Percentiles rank a stretch among this genome's conserved stretches.
Evolutionary conservation across 2,888 invertebrate species (phyloP).

Genomic region (Cephus sareptanus): DNA sequence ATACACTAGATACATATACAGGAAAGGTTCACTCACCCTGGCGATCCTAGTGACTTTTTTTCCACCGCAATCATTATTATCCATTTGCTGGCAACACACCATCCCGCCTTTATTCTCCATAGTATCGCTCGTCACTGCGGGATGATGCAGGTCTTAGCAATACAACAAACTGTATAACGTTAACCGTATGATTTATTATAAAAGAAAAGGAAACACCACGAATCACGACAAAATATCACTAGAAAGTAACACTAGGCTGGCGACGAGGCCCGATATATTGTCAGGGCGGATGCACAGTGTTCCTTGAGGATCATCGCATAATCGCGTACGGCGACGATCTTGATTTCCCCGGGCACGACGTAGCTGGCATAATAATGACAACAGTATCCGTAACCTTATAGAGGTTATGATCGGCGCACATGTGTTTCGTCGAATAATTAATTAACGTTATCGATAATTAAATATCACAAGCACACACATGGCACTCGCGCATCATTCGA

Average conservation of each 20-base stretch:
- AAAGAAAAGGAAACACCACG: background rate
- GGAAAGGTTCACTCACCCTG: background rate
- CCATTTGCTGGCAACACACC: background rate
- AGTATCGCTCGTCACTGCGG: background rate
- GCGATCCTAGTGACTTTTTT: background rate
- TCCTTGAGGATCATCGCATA: slow-evolving; percentile 8
- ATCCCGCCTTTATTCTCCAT: background rate
- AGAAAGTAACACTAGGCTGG: background rate
- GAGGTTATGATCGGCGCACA: background rate
- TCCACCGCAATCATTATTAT: background rate
- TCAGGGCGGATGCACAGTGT: slow-evolving; percentile 6
- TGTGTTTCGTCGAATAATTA: background rate
- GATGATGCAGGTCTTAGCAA: background rate
- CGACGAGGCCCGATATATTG: background rate
- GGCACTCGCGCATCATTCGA: background rate
- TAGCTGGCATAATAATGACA: background rate
- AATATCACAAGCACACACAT: background rate
- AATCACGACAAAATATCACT: background rate
- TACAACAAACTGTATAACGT: background rate
- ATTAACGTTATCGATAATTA: background rate
- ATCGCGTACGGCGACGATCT: background rate
- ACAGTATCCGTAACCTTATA: background rate
- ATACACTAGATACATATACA: background rate
- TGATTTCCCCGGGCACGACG: background rate
- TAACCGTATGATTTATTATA: background rate